Evolutionary conservation across 2,888 invertebrate genomes (phyloP).

Genomic region (Tenthredo amoena): DNA sequence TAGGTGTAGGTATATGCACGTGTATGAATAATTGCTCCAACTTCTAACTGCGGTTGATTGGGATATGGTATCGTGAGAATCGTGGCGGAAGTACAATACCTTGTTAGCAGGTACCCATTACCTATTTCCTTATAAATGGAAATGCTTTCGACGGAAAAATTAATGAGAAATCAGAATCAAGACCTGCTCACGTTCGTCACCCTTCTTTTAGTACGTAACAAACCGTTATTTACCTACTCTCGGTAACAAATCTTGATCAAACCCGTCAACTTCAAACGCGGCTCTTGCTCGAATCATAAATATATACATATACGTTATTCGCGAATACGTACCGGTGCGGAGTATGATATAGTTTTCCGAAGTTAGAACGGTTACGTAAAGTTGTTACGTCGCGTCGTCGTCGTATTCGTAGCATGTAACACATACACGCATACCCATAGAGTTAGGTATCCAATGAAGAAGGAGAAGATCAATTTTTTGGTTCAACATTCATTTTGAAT

Average conservation of each 20-base stretch:
- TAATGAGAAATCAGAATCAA: conserved; percentile 43
- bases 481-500: background rate
- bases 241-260: conserved; percentile 41
- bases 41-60: background rate
- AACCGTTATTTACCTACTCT: conserved; percentile 8
- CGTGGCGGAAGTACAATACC: conserved; percentile 27
- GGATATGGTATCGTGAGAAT: conserved; percentile 20
- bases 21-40: background rate
- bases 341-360: background rate
- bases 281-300: background rate
- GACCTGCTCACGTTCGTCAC: conserved; percentile 14
- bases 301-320: conserved; percentile 7
- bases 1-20: background rate
- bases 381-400: conserved; percentile 4
- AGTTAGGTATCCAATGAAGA: background rate
- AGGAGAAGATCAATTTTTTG: background rate
- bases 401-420: background rate
- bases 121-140: conserved; percentile 35
- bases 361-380: conserved; percentile 6
- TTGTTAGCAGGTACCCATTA: conserved; percentile 11
- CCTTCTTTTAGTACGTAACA: conserved; percentile 1
- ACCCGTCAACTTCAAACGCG: conserved; percentile 45
- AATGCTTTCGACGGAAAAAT: conserved; percentile 28
- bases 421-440: background rate
- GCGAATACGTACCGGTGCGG: background rate